Evolutionary conservation across 2,113 vertebrate species (phyloP), one percentile per base, ranked within the genome.

Genomic region (Clarias gariepinus): DNA sequence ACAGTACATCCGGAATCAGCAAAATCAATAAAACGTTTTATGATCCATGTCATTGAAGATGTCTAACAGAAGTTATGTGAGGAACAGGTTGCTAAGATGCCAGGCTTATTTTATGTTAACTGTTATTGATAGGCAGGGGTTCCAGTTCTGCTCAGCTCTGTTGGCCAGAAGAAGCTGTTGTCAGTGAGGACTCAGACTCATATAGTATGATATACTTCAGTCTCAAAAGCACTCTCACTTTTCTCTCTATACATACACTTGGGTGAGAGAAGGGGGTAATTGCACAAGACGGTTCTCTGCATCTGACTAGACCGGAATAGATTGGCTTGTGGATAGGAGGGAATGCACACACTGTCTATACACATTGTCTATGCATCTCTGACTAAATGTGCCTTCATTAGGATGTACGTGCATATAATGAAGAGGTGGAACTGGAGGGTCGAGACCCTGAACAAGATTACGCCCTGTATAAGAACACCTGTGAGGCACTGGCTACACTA

Each of bases 401-500:
- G 98, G 98, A 99, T 74, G 93, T 90, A 0, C 93, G 94, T 85
- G 95, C 96, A 85, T 99, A 99, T 89, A 98, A 95, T 0, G 98
- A 99, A 88, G 98, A 99, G 86, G 94, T 95, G 0, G 98, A 99
- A 90, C 94, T 99, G 90, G 98, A 99, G 52, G 90, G 93, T 63
- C 94, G 97, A 0, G 96, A 97, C 90, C 96, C 97, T 63, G 95
- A 94, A 90, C 95, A 96, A 89, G 98, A 99, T 92, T 98, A 96
- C 0, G 90, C 93, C 0, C 95, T 97, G 53, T 99, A 98, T 94
- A 97, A 98, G 85, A 95, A 96, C 84, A 98, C 97, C 0, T 99
- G 98, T 92, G 96, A 97, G 85, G 95, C 95, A 89, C 92, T 99
- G 16, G 96, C 97, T 88, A 94, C 92, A 6, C 95, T 99, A 41